Conservation (phyloP, 2,888 invertebrate species). For the Thymelicus acteon region DNA sequence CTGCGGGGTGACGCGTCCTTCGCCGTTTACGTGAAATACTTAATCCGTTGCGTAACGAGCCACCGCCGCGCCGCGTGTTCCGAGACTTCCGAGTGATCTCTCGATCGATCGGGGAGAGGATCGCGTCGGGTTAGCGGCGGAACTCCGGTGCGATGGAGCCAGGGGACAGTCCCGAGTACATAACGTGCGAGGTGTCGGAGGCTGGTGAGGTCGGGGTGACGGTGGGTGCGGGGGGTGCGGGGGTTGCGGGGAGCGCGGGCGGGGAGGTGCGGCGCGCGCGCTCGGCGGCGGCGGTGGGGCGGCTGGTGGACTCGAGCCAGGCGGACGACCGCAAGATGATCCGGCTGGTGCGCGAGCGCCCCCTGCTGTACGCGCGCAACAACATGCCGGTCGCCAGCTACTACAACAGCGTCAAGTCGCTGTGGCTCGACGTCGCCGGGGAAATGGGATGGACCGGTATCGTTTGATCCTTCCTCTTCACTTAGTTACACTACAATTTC, state of each 20-base stretch:
- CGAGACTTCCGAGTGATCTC: constrained; percentile 8
- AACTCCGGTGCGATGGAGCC: neutral
- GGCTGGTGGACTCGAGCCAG: constrained; percentile 71
- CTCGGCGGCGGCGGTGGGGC: constrained; percentile 60
- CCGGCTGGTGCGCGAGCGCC: constrained; percentile 69
- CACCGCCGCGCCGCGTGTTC: neutral
- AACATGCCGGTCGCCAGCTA: constrained; percentile 79
- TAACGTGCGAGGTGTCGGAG: neutral
- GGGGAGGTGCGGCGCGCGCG: constrained; percentile 24
- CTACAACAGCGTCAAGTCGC: constrained; percentile 70
- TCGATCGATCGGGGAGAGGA: neutral
- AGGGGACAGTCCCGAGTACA: constrained; percentile 14
- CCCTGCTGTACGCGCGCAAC: constrained; percentile 74
- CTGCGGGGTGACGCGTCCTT: constrained; percentile 50
- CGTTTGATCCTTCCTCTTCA: neutral
- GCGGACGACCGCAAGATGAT: constrained; percentile 77
- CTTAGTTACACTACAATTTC: neutral
- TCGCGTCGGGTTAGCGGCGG: neutral
- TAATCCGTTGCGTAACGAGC: constrained; percentile 7
- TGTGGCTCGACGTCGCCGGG: constrained; percentile 73
- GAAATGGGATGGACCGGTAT: constrained; percentile 76
- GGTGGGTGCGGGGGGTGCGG: no score
- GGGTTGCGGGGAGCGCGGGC: no score
- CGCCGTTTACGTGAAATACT: constrained; percentile 22
- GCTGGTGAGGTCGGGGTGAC: constrained; percentile 28